A percentile compares a stretch with the other conserved stretches of the same genome.
Conservation (phyloP, 2,113 vertebrate genomes). For the Clinocottus analis region DNA sequence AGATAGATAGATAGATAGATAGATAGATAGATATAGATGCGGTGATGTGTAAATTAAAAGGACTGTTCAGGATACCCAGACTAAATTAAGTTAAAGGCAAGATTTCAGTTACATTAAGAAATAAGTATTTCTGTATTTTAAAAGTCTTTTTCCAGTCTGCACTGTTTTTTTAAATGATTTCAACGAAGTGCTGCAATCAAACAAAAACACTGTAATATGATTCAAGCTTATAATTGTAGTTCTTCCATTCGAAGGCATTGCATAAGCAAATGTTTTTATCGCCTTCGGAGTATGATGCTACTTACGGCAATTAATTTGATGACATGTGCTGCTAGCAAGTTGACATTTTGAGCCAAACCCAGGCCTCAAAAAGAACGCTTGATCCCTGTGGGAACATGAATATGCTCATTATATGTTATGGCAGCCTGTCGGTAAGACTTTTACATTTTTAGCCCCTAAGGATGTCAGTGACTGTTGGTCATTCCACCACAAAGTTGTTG, state of each 20-base stretch:
- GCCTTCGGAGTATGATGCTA: background rate
- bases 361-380: background rate
- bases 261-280: background rate
- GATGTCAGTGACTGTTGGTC: background rate
- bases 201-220: background rate
- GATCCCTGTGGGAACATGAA: background rate
- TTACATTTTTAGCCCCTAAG: background rate
- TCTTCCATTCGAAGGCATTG: background rate
- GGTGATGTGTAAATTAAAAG: slow-evolving; percentile 25
- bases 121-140: slow-evolving; percentile 14
- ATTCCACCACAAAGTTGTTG: background rate
- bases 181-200: slow-evolving; percentile 5
- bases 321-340: background rate
- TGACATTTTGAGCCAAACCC: background rate
- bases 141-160: slow-evolving; percentile 7
- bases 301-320: background rate
- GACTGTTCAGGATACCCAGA: background rate
- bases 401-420: background rate
- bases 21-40: no score
- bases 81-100: slow-evolving; percentile 18
- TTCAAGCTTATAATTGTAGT: slow-evolving; percentile 13
- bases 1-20: no score
- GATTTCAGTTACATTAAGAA: slow-evolving; percentile 27
- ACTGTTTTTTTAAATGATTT: background rate
- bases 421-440: background rate